Percentiles rank a stretch among this genome's conserved stretches.
Conservation (phyloP, 92 coral and sea anemone genomes). For the Siderastrea siderea region DNA sequence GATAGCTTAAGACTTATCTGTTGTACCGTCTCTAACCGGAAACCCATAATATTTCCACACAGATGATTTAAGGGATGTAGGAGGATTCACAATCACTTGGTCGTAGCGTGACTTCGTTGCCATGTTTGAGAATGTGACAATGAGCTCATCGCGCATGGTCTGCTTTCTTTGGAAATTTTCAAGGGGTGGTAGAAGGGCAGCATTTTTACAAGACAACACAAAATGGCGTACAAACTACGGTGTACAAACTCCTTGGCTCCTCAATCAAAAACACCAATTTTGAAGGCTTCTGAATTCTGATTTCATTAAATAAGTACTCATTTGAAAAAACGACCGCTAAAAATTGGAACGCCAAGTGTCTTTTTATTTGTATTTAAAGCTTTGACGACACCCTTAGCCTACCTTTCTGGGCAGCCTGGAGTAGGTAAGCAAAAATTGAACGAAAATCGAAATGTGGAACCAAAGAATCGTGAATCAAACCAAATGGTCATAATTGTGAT, state of each 20-base stretch:
- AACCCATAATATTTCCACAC: conserved; percentile 29
- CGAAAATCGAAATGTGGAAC: conserved; percentile 17
- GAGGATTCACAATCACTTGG: conserved; percentile 27
- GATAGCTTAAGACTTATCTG: conserved; percentile 28
- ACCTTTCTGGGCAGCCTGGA: neutral
- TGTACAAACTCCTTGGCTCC: neutral
- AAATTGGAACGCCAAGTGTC: too few species aligned
- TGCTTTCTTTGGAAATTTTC: conserved; percentile 36
- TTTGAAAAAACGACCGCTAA: too few species aligned
- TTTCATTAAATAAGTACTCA: too few species aligned
- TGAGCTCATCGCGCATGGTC: conserved; percentile 19
- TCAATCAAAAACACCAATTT: too few species aligned
- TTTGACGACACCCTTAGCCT: too few species aligned
- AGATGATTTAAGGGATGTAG: conserved; percentile 15
- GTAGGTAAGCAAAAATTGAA: conserved; percentile 3
- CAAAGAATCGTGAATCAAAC: conserved; percentile 27
- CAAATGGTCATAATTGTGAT: conserved; percentile 28
- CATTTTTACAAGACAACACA: conserved; percentile 25
- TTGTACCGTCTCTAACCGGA: neutral
- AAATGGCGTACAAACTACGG: conserved; percentile 14
- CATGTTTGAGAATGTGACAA: conserved; percentile 10
- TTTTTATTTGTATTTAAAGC: too few species aligned
- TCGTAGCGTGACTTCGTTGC: neutral
- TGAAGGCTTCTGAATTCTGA: too few species aligned
- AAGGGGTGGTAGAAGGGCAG: conserved; percentile 35